These are phyloP conservation scores for Rhopalosiphum padi DNA, from an alignment of 1,140 invertebrate species.

Conservation along the genomic window DNA sequence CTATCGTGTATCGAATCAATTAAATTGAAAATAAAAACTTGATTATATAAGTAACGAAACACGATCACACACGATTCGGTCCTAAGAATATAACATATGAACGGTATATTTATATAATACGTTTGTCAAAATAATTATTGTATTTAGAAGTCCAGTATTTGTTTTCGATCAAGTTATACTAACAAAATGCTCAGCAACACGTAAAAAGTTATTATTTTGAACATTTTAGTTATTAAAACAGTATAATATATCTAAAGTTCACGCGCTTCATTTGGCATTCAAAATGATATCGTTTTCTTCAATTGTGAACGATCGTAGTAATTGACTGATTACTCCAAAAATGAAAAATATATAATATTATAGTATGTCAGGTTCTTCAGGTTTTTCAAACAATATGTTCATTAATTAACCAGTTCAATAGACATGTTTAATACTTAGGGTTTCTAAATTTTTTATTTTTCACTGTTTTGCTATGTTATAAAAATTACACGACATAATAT, in stretches of 20 bases:
- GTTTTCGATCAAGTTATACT: neutral
- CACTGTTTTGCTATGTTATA: too few species aligned
- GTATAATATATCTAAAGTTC: neutral
- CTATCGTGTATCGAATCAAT: slow-evolving; percentile 41
- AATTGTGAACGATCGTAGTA: too few species aligned
- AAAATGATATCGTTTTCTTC: too few species aligned
- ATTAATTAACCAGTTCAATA: too few species aligned
- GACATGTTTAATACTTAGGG: too few species aligned
- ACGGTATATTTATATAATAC: neutral
- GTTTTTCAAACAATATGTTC: too few species aligned
- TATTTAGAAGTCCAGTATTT: neutral
- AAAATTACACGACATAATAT: too few species aligned
- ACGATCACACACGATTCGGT: neutral
- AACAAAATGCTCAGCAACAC: neutral
- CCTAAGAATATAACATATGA: neutral
- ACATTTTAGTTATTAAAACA: neutral
- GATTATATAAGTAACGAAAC: slow-evolving; percentile 4
- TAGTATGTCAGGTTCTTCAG: too few species aligned
- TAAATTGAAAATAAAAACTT: neutral
- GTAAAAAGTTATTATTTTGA: neutral
- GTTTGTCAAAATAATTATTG: neutral
- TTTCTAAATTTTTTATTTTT: too few species aligned
- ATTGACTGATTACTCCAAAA: too few species aligned
- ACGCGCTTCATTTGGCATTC: neutral
- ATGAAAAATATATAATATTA: too few species aligned